A percentile compares a stretch with the other conserved stretches of the same genome.
These are phyloP conservation scores for Thunnus thynnus DNA, from an alignment of 2,113 vertebrate genomes.

Conservation along the genomic window DNA sequence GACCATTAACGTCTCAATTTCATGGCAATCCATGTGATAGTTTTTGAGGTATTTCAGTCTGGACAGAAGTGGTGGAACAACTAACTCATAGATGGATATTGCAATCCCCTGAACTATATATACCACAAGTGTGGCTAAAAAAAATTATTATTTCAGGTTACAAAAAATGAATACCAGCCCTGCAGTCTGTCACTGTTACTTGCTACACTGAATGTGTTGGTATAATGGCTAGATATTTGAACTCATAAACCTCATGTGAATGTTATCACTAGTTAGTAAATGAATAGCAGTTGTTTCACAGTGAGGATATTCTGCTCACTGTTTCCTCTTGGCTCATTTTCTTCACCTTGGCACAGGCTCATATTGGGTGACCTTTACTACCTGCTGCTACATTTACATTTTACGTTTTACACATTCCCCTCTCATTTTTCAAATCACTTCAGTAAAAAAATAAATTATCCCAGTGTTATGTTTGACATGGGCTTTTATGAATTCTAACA, in stretches of 20 bases:
- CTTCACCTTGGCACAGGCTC: background rate
- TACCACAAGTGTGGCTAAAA: background rate
- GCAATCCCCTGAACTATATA: no score
- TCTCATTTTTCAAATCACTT: background rate
- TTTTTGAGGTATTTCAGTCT: no score
- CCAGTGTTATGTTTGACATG: background rate
- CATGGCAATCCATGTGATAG: no score
- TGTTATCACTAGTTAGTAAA: constrained; percentile 16
- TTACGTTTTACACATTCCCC: background rate
- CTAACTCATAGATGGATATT: no score
- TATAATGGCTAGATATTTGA: constrained; percentile 5
- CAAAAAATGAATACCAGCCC: background rate
- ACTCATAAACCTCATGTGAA: background rate
- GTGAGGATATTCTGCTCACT: background rate
- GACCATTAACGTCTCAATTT: no score
- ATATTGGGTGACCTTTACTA: constrained; percentile 26
- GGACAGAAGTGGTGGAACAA: no score
- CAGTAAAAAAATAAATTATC: background rate
- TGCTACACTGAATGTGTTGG: background rate
- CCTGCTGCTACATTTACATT: constrained; percentile 4
- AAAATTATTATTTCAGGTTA: background rate
- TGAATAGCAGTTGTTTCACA: constrained; percentile 8
- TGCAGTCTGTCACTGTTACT: background rate
- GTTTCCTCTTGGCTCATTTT: background rate
- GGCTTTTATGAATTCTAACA: background rate